Percentiles rank a stretch among this genome's conserved stretches.
These are phyloP conservation scores for Gryon sp. DNA, from an alignment of 1,140 invertebrate genomes.

Conservation along the genomic window DNA sequence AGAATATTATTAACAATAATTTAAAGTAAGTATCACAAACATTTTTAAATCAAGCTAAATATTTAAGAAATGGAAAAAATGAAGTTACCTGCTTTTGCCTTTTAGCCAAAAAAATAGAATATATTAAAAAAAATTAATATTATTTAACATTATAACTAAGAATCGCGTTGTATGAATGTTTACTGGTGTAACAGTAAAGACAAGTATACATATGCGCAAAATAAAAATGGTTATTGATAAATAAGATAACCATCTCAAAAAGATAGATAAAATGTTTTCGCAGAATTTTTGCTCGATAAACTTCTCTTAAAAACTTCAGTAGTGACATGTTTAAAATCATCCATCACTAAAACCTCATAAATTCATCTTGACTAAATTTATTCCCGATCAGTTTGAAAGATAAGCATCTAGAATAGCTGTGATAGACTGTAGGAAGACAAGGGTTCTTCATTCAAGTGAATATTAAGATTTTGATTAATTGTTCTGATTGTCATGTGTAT, in stretches of 20 bases:
- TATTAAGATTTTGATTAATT: slow-evolving; percentile 21
- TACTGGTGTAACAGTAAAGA: too few species aligned
- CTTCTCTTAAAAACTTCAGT: slow-evolving; percentile 16
- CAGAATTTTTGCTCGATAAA: slow-evolving; percentile 30
- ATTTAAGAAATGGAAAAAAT: too few species aligned
- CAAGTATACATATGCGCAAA: slow-evolving; percentile 13
- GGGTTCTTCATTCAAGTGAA: background rate
- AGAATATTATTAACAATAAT: too few species aligned
- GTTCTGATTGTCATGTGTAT: slow-evolving; percentile 13
- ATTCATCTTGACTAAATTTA: slow-evolving; percentile 42
- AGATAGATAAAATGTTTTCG: slow-evolving; percentile 40
- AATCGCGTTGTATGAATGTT: too few species aligned
- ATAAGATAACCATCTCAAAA: slow-evolving; percentile 44
- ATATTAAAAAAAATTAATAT: too few species aligned
- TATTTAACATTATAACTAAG: too few species aligned
- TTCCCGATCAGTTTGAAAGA: slow-evolving; percentile 29
- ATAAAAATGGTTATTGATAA: slow-evolving; percentile 36
- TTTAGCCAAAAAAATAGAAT: too few species aligned
- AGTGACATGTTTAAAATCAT: slow-evolving; percentile 59
- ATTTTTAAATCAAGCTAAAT: too few species aligned
- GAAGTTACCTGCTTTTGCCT: too few species aligned
- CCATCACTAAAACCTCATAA: slow-evolving; percentile 44
- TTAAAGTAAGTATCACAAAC: too few species aligned
- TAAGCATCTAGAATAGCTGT: slow-evolving; percentile 14
- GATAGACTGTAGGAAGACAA: slow-evolving; percentile 7